A percentile compares a stretch with the other conserved stretches of the same genome.
phyloP scores from a whole-genome alignment of 1,140 invertebrate genomes.

The Drosophila ercepeae region DNA sequence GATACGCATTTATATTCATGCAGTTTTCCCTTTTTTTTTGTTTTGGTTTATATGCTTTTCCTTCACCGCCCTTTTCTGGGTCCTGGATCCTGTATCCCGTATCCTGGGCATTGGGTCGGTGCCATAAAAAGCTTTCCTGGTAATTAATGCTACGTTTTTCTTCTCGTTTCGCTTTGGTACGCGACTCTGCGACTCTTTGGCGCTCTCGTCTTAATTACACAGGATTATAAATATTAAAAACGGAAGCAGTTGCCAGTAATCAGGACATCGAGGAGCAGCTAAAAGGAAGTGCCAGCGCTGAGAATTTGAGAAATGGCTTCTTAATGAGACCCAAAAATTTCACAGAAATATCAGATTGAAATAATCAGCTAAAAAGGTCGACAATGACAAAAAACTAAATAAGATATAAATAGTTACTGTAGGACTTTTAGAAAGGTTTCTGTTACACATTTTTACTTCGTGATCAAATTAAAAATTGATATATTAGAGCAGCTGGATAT shows the following conservation, averaged over 20 bases:
- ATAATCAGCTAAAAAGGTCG: conserved; percentile 15
- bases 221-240: conserved; percentile 76
- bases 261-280: conserved; percentile 58
- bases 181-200: conserved; percentile 32
- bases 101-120: conserved; percentile 13
- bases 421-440: no score
- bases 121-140: conserved; percentile 61
- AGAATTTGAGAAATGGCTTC: conserved; percentile 58
- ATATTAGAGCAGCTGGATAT: conserved; percentile 43
- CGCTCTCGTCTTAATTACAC: conserved; percentile 69
- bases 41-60: conserved; percentile 18
- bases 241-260: conserved; percentile 69
- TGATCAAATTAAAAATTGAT: conserved; percentile 28
- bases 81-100: not conserved
- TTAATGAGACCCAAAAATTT: conserved; percentile 38
- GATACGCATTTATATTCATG: conserved; percentile 71
- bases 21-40: conserved; percentile 25
- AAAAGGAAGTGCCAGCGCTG: conserved; percentile 38
- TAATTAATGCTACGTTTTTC: conserved; percentile 65
- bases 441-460: not conserved
- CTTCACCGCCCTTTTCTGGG: conserved; percentile 2
- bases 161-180: conserved; percentile 24
- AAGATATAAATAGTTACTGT: no score
- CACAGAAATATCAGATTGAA: conserved; percentile 36
- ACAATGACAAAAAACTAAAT: not conserved